Evolutionary conservation across 2,797 vertebrate species (phyloP), one percentile per base, ranked within the genome.

Genomic region (Enoplosus armatus): DNA sequence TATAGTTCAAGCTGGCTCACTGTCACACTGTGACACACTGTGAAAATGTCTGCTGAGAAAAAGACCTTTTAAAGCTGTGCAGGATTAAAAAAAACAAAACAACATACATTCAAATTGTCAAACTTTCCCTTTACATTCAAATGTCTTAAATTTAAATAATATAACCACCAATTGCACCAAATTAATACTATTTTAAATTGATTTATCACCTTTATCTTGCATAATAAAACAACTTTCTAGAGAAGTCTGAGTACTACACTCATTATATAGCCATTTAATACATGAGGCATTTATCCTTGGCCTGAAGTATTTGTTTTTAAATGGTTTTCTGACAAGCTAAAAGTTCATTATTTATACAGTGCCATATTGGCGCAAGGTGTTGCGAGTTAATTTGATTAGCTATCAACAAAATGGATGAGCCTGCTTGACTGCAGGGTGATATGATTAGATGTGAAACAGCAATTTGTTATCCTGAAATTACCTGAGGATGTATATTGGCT

Each of bases 311-410:
- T 65, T 75, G 20, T 66, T 79, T 61, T 56, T 11, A 29, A 80
- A 70, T 77, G 15, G 43, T 69, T 81, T 84, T 26, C 65, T 48
- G 64, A 78, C 79, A 50, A 77, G 64, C 71, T 83, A 71, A 85
- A 79, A 54, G 74, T 82, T 59, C 24, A 87, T 86, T 71, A 85
- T 72, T 89, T 78, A 83, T 39, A 58, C 61, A 6, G 41, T 68
- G 74, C 63, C 78, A 69, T 43, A 69, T 69, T 59, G 61, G 63
- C 27, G 51, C 63, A 62, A 78, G 39, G 77, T 75, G 73, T 58
- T 73, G 64, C 2, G 26, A 74, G 53, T 80, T 86, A 74, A 90
- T 91, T 84, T 85, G 78, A 91, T 89, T 74, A 82, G 60, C 63
- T 81, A 72, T 87, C 79, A 81, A 68, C 71, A 83, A 66, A 86